phyloP scores from a whole-genome alignment of 2,113 vertebrate genomes.

The Sprattus sprattus region DNA sequence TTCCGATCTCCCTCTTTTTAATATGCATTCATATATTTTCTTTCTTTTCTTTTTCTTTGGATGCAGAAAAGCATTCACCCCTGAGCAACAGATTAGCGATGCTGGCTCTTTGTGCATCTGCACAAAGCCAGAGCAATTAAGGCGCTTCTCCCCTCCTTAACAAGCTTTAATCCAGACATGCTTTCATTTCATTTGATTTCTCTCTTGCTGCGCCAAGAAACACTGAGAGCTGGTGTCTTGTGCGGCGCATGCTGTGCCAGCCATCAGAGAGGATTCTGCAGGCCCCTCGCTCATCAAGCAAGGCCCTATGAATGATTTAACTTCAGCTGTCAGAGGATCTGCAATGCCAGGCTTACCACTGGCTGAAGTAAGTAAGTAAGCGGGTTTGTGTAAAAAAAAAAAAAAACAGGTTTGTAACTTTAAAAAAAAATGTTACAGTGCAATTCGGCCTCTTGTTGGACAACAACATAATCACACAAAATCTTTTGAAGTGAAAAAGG shows the following conservation, averaged over 20 bases:
- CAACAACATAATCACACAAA: neutral
- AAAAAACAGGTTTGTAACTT: too few relatives aligned
- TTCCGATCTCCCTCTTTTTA: slow-evolving; percentile 35
- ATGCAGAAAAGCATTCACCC: slow-evolving; percentile 66
- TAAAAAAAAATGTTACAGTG: neutral
- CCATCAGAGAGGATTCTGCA: slow-evolving; percentile 47
- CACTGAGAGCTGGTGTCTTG: slow-evolving; percentile 53
- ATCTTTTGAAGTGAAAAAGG: neutral
- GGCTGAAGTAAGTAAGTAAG: neutral
- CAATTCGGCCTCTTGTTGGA: neutral
- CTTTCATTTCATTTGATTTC: slow-evolving; percentile 72
- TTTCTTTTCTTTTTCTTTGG: slow-evolving; percentile 44
- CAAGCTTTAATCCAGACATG: slow-evolving; percentile 75
- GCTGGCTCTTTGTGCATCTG: slow-evolving; percentile 64
- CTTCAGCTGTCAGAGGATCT: neutral
- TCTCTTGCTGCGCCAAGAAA: slow-evolving; percentile 57
- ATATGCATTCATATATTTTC: slow-evolving; percentile 34
- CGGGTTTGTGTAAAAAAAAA: too few relatives aligned
- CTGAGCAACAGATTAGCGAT: slow-evolving; percentile 71
- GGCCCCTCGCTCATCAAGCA: neutral
- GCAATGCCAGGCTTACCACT: neutral
- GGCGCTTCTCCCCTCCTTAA: slow-evolving; percentile 64
- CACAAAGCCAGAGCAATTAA: slow-evolving; percentile 70
- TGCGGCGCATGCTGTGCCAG: slow-evolving; percentile 47
- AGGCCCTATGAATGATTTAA: neutral